phyloP scores from a whole-genome alignment of 2,888 invertebrate species.

The Actias luna region DNA sequence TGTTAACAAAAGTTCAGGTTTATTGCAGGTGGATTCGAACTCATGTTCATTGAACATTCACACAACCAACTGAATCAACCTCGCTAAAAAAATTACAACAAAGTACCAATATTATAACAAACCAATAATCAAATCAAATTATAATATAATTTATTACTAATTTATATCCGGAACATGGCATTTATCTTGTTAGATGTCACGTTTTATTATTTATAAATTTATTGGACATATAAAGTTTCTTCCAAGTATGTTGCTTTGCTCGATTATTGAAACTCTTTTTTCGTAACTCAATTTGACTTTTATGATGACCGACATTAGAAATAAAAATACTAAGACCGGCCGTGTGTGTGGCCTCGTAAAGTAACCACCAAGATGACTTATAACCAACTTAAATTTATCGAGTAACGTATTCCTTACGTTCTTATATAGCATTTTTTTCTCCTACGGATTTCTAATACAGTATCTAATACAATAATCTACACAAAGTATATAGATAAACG shows the following conservation, averaged over 20 bases:
- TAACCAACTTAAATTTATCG: constrained; percentile 22
- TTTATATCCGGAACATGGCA: not conserved
- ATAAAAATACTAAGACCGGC: constrained; percentile 54
- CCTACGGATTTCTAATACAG: not conserved
- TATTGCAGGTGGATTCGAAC: no score
- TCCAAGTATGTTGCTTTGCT: constrained; percentile 10
- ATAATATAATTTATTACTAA: not conserved
- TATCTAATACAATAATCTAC: not conserved
- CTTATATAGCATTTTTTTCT: not conserved
- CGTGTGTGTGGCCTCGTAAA: constrained; percentile 67
- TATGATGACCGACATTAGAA: constrained; percentile 63
- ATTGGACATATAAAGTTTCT: not conserved
- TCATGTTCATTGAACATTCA: no score
- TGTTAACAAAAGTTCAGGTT: no score
- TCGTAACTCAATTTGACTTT: constrained; percentile 64
- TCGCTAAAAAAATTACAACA: not conserved
- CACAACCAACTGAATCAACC: no score
- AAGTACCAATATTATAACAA: not conserved
- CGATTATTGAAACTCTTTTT: constrained; percentile 10
- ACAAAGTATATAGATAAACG: not conserved
- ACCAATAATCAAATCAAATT: not conserved
- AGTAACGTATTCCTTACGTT: constrained; percentile 29
- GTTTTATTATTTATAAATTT: not conserved
- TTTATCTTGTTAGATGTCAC: not conserved
- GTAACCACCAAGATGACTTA: constrained; percentile 12